Evolutionary conservation across 2,888 invertebrate species (phyloP), one percentile per base, ranked within the genome.

Genomic region (Leptura quadrifasciata): DNA sequence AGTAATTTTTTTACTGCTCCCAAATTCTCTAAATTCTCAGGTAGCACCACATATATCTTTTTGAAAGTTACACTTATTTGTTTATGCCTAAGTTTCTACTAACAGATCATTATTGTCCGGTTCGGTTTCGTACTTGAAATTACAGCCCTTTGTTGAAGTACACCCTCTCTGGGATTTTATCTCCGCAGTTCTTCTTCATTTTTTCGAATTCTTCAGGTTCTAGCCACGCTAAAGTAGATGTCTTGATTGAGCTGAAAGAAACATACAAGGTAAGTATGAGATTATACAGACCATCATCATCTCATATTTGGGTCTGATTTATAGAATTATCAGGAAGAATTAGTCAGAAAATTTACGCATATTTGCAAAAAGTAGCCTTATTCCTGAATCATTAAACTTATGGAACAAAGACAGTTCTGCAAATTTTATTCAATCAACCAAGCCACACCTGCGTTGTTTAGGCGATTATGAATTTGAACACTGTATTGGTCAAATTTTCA

Each of bases 141-240:
- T 94, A 97, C 84, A 97, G 90, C 27, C 97, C 97, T 88, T 97
- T 97, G 90, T 97, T 97, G 89, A 97, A 97, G 89, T 95, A 97
- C 0, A 97, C 93, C 60, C 91, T 91, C 72, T 91, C 89, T 0
- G 97, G 97, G 21, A 95, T 90, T 72, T 93, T 92, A 1, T 87
- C 86, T 8, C 92, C 93, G 69, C 91, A 90, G 75, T 93, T 94
- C 81, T 93, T 91, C 70, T 93, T 87, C 76, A 96, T 92, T 85
- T 94, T 91, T 55, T 93, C 91, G 82, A 94, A 95, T 52, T 93
- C 92, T 57, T 94, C 93, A 15, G 94, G 92, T 86, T 97, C 97
- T 83, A 94, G 92, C 71, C 92, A 91, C 85, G 94, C 91, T 70
- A 97, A 91, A 1, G 94, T 94, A 35, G 93, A 91, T 12, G 93